phyloP scores from a whole-genome alignment of 92 coral and sea anemone genomes.

The Porites divaricata region DNA sequence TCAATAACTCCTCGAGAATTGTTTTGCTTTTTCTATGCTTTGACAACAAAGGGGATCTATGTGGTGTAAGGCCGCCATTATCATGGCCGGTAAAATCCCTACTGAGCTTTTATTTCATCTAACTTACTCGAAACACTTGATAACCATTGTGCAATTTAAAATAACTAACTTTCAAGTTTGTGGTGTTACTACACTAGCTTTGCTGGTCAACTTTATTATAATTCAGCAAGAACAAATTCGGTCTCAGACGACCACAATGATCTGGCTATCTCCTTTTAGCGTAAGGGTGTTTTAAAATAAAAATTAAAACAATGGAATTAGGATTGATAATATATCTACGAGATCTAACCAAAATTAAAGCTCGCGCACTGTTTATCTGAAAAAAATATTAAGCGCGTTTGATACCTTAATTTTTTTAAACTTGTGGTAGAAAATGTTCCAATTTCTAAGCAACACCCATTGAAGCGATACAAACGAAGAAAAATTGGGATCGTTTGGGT shows the following conservation, averaged over 20 bases:
- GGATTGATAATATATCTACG: background rate
- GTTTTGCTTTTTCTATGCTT: slow-evolving; percentile 26
- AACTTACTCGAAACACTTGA: slow-evolving; percentile 19
- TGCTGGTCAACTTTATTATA: background rate
- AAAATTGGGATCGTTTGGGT: background rate
- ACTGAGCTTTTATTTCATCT: slow-evolving; percentile 12
- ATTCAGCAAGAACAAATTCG: background rate
- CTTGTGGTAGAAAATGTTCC: background rate
- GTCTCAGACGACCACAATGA: background rate
- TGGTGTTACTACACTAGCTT: background rate
- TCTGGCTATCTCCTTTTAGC: background rate
- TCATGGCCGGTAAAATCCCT: background rate
- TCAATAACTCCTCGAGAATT: slow-evolving; percentile 42
- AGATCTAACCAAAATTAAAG: background rate
- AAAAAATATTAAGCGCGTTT: background rate
- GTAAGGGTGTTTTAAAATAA: background rate
- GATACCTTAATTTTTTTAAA: background rate
- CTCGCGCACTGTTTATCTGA: background rate
- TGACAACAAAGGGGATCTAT: slow-evolving; percentile 22
- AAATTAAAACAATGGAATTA: background rate
- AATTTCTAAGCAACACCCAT: background rate
- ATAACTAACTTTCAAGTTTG: background rate
- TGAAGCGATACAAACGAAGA: background rate
- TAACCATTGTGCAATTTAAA: slow-evolving; percentile 3
- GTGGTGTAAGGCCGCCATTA: slow-evolving; percentile 12